Evolutionary conservation across 2,797 vertebrate species (phyloP).

Genomic region (Nothura maculosa): DNA sequence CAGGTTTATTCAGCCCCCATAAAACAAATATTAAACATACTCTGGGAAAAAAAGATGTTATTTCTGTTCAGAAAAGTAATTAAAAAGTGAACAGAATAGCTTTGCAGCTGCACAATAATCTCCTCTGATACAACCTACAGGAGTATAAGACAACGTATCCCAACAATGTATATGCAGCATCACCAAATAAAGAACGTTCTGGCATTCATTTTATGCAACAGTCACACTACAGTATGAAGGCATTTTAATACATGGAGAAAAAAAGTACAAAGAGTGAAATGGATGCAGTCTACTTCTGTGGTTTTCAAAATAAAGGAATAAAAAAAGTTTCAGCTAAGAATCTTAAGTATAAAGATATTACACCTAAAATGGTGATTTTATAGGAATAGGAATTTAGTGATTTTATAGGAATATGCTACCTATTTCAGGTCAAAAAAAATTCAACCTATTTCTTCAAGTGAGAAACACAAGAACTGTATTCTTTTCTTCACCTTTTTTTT

Average conservation of each 20-base stretch:
- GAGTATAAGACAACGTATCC: neutral
- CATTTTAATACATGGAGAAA: neutral
- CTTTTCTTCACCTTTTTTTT: too few relatives aligned
- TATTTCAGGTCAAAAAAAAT: neutral
- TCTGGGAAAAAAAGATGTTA: conserved; percentile 34
- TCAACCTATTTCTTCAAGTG: neutral
- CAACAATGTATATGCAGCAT: neutral
- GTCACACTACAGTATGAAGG: neutral
- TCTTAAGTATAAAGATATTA: neutral
- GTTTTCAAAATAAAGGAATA: neutral
- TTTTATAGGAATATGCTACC: neutral
- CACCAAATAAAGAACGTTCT: neutral
- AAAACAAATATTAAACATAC: conserved; percentile 69
- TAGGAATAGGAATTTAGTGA: too few relatives aligned
- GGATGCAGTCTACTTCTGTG: neutral
- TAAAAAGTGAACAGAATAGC: conserved; percentile 43
- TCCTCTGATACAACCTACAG: neutral
- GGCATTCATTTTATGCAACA: neutral
- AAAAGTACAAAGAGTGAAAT: neutral
- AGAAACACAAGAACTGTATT: neutral
- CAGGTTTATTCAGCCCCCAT: conserved; percentile 53
- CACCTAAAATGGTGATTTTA: neutral
- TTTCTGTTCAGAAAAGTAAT: conserved; percentile 59
- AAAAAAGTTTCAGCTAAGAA: neutral
- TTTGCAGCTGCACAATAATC: conserved; percentile 54